These are phyloP conservation scores for Onychomys leucogaster DNA, from an alignment of 2,797 vertebrate genomes.

Conservation along the genomic window DNA sequence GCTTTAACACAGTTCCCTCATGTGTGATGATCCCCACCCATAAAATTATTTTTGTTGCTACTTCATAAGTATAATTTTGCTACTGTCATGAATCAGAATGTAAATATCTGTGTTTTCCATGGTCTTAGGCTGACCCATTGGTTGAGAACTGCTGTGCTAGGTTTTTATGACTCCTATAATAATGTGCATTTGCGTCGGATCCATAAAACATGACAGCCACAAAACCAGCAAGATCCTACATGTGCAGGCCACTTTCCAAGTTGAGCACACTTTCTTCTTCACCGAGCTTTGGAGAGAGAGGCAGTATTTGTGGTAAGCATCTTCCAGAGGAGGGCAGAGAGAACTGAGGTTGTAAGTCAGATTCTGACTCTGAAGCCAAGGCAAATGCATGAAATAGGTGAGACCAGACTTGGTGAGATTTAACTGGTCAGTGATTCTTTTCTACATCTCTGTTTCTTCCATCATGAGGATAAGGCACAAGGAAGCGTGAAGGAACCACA, in stretches of 20 bases:
- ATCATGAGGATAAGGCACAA: neutral
- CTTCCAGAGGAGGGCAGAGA: neutral
- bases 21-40: neutral
- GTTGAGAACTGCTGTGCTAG: neutral
- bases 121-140: neutral
- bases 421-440: neutral
- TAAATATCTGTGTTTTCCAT: neutral
- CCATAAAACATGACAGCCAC: neutral
- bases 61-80: neutral
- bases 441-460: neutral
- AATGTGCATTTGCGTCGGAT: neutral
- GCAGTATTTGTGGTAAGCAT: neutral
- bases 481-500: neutral
- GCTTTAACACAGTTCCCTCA: neutral
- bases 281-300: neutral
- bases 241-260: neutral
- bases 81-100: neutral
- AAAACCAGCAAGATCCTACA: neutral
- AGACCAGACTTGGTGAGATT: neutral
- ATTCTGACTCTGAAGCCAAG: neutral
- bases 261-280: neutral
- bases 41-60: neutral
- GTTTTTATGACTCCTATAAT: neutral
- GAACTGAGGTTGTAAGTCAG: neutral
- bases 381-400: neutral